Evolutionary conservation across 1,140 invertebrate genomes (phyloP).

Genomic region (Zeugodacus cucurbitae): DNA sequence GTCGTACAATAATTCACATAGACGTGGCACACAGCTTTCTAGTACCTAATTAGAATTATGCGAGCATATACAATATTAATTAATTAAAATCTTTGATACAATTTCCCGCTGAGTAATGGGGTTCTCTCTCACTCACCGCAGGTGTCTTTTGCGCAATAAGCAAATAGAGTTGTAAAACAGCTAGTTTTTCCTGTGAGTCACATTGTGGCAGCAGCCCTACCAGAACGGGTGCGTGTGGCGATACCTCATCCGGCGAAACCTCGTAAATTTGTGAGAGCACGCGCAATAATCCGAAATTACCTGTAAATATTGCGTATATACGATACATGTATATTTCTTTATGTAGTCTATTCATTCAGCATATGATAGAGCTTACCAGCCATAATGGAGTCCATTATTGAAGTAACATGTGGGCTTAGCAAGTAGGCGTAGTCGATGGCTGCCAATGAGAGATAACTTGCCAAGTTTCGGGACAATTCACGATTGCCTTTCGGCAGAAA

Average conservation of each 20-base stretch:
- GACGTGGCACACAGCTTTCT: conserved; percentile 56
- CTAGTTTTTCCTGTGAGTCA: conserved; percentile 84
- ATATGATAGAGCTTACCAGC: conserved; percentile 71
- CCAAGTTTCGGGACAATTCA: conserved; percentile 89
- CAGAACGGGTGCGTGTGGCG: conserved; percentile 84
- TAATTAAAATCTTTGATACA: background rate
- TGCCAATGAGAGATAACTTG: conserved; percentile 91
- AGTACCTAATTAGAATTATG: conserved; percentile 49
- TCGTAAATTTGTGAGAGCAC: conserved; percentile 90
- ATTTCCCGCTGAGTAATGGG: conserved; percentile 35
- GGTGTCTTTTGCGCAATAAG: conserved; percentile 84
- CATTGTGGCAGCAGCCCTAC: conserved; percentile 83
- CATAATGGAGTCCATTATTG: conserved; percentile 90
- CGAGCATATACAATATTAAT: too few relatives aligned
- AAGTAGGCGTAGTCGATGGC: conserved; percentile 90
- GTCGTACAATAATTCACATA: conserved; percentile 59
- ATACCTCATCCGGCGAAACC: conserved; percentile 84
- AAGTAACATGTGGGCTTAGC: conserved; percentile 85
- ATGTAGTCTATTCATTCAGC: too few relatives aligned
- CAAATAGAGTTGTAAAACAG: conserved; percentile 82
- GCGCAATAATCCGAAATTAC: conserved; percentile 84
- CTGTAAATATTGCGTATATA: conserved; percentile 67
- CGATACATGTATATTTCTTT: too few relatives aligned
- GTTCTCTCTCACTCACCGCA: conserved; percentile 68
- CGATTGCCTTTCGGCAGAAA: conserved; percentile 90